Base-by-base conservation (phyloP, 2,888 invertebrate genomes). In the Ditula angustiorana region DNA sequence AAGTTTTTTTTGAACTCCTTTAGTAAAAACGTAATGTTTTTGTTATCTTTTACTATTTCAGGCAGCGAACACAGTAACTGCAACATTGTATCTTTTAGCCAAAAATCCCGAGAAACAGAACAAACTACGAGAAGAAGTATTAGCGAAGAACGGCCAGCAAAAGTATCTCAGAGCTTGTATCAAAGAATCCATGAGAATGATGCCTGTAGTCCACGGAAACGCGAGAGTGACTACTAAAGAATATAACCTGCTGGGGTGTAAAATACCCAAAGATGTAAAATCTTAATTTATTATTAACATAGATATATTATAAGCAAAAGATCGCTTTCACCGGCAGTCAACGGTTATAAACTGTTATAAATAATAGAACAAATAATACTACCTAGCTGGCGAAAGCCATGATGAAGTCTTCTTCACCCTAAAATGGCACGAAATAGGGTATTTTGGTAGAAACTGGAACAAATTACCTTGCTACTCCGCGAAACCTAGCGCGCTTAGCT, bases 111-210 rank as follows among this genome's bases (percentile, higher is more conserved):
- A 94, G 0, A 94, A 95, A 57, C 97, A 97, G 80, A 84, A 93
- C 3, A 93, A 92, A 71, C 83, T 96, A 2, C 88, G 94, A 16
- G 80, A 93, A 47, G 96, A 96, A 79, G 74, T 95, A 7, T 64
- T 83, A 0, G 80, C 78, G 0, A 80, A 73, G 1, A 49, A 75
- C 0, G 76, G 76, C 0, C 85, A 57, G 79, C 85, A 94, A 68
- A 91, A 94, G 0, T 96, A 95, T 74, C 78, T 97, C 19, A 94
- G 93, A 67, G 96, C 96, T 0, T 96, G 95, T 71, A 93, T 96
- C 37, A 96, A 96, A 77, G 96, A 97, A 81, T 91, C 95, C 0
- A 79, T 96, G 64, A 92, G 96, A 72, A 69, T 95, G 13, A 90
- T 93, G 73, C 95, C 95, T 0, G 93, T 95, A 1, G 93, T 93